phyloP scores from a whole-genome alignment of 2,888 invertebrate species.

The Boloria selene region DNA sequence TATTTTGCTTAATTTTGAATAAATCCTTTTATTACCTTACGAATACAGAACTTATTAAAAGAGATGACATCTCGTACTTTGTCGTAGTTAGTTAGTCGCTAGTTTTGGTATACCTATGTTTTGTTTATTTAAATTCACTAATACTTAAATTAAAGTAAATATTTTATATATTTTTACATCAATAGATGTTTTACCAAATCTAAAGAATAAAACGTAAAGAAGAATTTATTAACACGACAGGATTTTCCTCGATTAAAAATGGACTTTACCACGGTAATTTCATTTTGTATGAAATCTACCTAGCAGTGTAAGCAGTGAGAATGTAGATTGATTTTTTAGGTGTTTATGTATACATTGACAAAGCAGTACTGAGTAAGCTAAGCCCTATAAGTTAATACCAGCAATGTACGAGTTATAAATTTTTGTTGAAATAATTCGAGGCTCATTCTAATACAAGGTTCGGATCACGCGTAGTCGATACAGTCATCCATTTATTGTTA shows the following conservation, averaged over 20 bases:
- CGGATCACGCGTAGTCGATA: slow-evolving; percentile 48
- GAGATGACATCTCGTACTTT: too few species aligned
- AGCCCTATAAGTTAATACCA: background rate
- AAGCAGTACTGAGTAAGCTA: too few species aligned
- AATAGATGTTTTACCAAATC: slow-evolving; percentile 7
- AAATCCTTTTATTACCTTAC: too few species aligned
- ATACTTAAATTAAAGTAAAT: background rate
- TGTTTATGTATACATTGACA: slow-evolving; percentile 16
- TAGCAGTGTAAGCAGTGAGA: slow-evolving; percentile 23
- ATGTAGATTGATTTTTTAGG: background rate
- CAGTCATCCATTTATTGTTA: slow-evolving; percentile 50
- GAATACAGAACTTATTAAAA: too few species aligned
- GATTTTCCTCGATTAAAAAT: slow-evolving; percentile 41
- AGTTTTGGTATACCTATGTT: too few species aligned
- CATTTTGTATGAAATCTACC: slow-evolving; percentile 47
- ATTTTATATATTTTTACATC: background rate
- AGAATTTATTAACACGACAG: slow-evolving; percentile 36
- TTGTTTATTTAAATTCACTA: too few species aligned
- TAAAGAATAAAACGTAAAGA: slow-evolving; percentile 25
- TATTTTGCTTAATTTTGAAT: too few species aligned
- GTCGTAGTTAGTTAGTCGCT: too few species aligned
- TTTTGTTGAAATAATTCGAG: background rate
- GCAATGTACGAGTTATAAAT: slow-evolving; percentile 12
- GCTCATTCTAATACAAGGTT: slow-evolving; percentile 18
- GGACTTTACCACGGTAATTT: slow-evolving; percentile 48